phyloP scores from a whole-genome alignment of 2,888 invertebrate genomes.

The Gari tellinella region DNA sequence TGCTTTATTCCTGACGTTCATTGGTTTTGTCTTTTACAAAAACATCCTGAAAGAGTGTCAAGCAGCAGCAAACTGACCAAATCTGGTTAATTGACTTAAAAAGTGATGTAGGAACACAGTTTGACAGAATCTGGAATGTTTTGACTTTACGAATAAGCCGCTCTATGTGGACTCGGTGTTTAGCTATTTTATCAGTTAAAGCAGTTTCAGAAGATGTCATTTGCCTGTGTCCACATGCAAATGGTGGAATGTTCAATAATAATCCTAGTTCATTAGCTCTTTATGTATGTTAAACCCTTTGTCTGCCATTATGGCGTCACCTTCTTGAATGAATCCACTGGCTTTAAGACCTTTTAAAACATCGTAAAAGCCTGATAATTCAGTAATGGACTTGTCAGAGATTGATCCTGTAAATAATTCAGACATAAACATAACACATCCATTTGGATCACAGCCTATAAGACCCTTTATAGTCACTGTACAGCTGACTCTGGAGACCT shows the following conservation, averaged over 20 bases:
- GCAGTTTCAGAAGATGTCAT: neutral
- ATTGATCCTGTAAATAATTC: slow-evolving; percentile 22
- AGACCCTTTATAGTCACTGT: slow-evolving; percentile 33
- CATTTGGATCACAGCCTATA: slow-evolving; percentile 35
- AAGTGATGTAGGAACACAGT: slow-evolving; percentile 6
- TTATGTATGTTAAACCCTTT: slow-evolving; percentile 20
- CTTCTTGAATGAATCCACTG: slow-evolving; percentile 8
- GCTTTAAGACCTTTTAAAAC: slow-evolving; percentile 1
- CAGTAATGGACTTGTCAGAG: slow-evolving; percentile 13
- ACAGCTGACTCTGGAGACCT: slow-evolving; percentile 27
- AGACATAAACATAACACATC: slow-evolving; percentile 23
- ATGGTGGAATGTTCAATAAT: slow-evolving; percentile 17
- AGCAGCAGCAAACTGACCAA: slow-evolving; percentile 12
- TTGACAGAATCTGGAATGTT: slow-evolving; percentile 1
- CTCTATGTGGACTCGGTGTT: slow-evolving; percentile 20
- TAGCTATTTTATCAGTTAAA: slow-evolving; percentile 17
- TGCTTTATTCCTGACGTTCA: too few relatives aligned
- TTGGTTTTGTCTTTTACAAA: slow-evolving; percentile 25
- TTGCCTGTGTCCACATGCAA: neutral
- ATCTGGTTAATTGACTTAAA: slow-evolving; percentile 15
- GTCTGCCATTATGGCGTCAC: slow-evolving; percentile 17
- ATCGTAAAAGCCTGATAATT: slow-evolving; percentile 10
- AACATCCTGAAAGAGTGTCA: slow-evolving; percentile 12
- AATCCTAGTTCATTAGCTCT: slow-evolving; percentile 10
- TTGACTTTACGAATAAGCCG: slow-evolving; percentile 19